Base-by-base conservation (phyloP, 2,888 invertebrate species). In the Aporophyla lueneburgensis region DNA sequence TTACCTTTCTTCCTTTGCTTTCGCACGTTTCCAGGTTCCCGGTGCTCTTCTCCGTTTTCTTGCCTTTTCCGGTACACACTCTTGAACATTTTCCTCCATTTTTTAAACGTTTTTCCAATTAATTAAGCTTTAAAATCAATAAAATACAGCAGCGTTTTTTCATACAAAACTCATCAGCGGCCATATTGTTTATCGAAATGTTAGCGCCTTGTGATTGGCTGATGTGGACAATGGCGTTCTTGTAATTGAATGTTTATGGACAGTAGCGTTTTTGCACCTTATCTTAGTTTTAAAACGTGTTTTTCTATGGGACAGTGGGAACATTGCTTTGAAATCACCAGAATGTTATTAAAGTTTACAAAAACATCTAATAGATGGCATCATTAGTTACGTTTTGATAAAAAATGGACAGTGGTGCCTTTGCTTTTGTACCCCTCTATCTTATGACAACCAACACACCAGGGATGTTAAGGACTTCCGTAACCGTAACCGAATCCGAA, bases 241-340 rank as follows among this genome's bases (percentile, higher is more conserved):
- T 67, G 51, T 53, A 67, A 53, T 67, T 67, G 53, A 67, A 54
- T 67, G 54, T 53, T 67, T 40, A 67, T 40, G 54, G 67, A 67
- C 67, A 67, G 54, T 67, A 54, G 53, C 67, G 40, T 67, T 67
- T 67, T 67, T 40, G 40, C 40, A 40, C 40, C 40, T n/a, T n/a
- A n/a, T n/a, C n/a, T n/a, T n/a, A n/a, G n/a, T n/a, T n/a, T n/a
- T n/a, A n/a, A n/a, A n/a, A 5, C 5, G 5, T 40, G 4, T 54
- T 67, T 67, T 67, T 67, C 66, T 67, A 67, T 67, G 54, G 54
- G 67, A 67, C 67, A 67, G 67, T 67, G 67, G 40, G 53, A 67
- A 66, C 66, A 66, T 66, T 66, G 66, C 51, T 66, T 66, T 66
- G 66, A 66, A 66, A 51, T 66, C 49, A 40, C 54, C 54, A 67